Evolutionary conservation across 2,888 invertebrate species (phyloP), one percentile per base, ranked within the genome.

Genomic region (Physocephala rufipes): DNA sequence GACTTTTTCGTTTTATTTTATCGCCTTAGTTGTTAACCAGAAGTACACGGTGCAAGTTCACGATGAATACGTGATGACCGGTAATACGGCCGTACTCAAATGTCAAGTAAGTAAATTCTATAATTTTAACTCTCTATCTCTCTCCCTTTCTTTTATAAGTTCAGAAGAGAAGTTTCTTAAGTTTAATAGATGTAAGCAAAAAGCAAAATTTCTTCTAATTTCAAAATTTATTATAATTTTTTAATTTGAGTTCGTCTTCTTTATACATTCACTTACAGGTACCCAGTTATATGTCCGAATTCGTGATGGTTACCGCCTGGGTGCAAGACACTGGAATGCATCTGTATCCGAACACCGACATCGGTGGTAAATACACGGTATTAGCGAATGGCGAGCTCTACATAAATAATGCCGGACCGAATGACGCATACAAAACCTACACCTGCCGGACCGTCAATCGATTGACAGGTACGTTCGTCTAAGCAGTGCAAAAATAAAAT

Each of bases 251-350:
- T 16, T 28, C 28, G 13, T 15, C n/a, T 30, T 63, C 24, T 30
- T 65, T 19, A 1, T n/a, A 13, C 30, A 19, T 26, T 53, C 13
- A 15, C 9, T 74, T 67, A 7, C 78, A 86, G 85, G 93, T 96
- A 81, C 95, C 96, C 58, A 90, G 92, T 78, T 95, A 94, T 87
- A 94, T 95, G 86, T 90, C 92, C 76, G 95, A 96, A 80, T 93
- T 95, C 84, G 93, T 96, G 79, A 91, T 91, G 87, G 91, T 92
- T 74, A 95, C 95, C 45, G 94, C 95, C 68, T 97, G 97, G 97
- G 90, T 94, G 75, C 93, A 94, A 84, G 94, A 94, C 79, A 92
- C 92, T 71, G 90, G 90, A 78, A 90, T 92, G 87, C 93, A 91
- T 86, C 92, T 95, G 80, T 92, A 91, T 84, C 92, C 92, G 49